Evolutionary conservation across 2,888 invertebrate genomes (phyloP).

Genomic region (Leuctra nigra): DNA sequence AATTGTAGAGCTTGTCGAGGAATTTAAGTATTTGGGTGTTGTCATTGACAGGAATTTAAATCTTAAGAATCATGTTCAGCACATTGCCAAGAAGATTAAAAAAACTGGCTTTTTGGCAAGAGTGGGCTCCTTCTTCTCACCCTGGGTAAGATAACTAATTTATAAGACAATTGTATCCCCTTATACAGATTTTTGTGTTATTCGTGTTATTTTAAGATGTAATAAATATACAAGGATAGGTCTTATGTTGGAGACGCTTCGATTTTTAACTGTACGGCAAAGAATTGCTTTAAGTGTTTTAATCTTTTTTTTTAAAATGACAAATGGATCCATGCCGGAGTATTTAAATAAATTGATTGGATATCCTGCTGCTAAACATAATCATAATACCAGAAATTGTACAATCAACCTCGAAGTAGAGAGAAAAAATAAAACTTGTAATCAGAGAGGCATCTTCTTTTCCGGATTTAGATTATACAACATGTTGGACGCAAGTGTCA

Average conservation of each 20-base stretch:
- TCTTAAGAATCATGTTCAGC: conserved; percentile 2
- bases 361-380: no score
- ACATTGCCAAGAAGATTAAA: neutral
- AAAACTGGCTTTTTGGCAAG: neutral
- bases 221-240: neutral
- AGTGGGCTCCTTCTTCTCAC: neutral
- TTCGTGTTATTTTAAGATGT: neutral
- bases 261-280: no score
- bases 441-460: no score
- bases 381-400: no score
- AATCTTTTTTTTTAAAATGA: no score
- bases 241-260: neutral
- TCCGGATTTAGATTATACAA: no score
- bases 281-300: no score
- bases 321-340: neutral
- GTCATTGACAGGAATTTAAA: conserved; percentile 1
- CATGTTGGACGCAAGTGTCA: no score
- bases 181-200: neutral
- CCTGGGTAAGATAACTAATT: neutral
- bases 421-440: no score
- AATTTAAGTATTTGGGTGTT: conserved; percentile 7
- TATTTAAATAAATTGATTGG: no score
- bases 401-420: no score
- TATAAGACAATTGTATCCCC: conserved; percentile 3
- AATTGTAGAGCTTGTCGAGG: conserved; percentile 3